Evolutionary conservation across 2,888 invertebrate species (phyloP), one percentile per base, ranked within the genome.

Genomic region (Protula sp.): DNA sequence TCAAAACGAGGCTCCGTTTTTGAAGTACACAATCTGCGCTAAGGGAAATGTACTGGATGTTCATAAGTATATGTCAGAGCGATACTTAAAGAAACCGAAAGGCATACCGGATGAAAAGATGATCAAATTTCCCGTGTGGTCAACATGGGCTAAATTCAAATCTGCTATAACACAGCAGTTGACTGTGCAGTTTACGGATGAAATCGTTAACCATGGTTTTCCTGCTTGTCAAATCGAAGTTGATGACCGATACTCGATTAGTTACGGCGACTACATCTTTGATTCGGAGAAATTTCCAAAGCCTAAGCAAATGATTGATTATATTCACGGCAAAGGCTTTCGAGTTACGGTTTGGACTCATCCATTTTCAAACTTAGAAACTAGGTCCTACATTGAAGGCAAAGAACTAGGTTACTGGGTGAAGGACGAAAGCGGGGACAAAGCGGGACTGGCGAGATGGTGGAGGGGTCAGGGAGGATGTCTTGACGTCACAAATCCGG

Each of bases 401-500:
- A 22, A 19, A 3, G 54, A 47, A 2, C 48, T 30, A 26, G 53
- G 50, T 2, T 61, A 54, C 29, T 58, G 53, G 30, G 30, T 61
- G 5, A 50, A 19, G 50, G 50, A 50, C 5, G 50, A 9, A 26
- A 22, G 5, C 24, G 50, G 50, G 50, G 9, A n/a, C 9, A 50
- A 9, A 22, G 24, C 50, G 24, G 50, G 19, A 22, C 9, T 5
- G 24, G 24, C 50, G 5, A 22, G 24, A 4, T 50, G 50, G 50
- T 50, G 50, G 50, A 19, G 24, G 50, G 50, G 50, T 5, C 5
- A 19, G 9, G 72, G 68, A 3, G 69, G 85, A 0, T 19, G 91
- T 14, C 90, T 95, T 60, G 94, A 97, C 75, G 86, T 92, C 2
- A 93, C 93, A 0, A 91, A 91, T 68, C 88, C 89, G 70, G 85